These are phyloP conservation scores for Magallana ariakensis DNA, from an alignment of 1,140 invertebrate genomes.

Conservation along the genomic window DNA sequence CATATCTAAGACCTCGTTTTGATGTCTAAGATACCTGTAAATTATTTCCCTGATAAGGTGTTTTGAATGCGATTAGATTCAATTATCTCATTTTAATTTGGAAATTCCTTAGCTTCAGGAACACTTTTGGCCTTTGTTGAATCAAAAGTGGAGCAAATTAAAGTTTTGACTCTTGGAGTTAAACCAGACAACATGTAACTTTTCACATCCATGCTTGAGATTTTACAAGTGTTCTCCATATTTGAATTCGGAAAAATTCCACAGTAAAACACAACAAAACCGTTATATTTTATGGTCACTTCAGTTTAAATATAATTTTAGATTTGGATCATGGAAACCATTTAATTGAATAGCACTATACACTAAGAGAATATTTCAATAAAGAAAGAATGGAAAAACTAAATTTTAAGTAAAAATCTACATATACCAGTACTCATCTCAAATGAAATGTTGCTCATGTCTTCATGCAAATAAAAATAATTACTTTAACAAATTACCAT, in stretches of 20 bases:
- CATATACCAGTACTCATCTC: too few relatives aligned
- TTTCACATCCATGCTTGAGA: background rate
- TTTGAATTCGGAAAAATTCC: background rate
- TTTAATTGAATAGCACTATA: background rate
- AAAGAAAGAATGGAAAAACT: background rate
- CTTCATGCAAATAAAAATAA: background rate
- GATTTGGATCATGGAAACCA: background rate
- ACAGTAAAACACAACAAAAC: background rate
- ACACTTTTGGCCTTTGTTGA: background rate
- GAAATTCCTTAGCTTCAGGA: background rate
- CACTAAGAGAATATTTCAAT: background rate
- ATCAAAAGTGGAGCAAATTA: too few relatives aligned
- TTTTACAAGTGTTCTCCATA: background rate
- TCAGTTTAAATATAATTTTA: background rate
- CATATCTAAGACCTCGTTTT: background rate
- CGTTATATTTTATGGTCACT: background rate
- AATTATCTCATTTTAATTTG: slow-evolving; percentile 31
- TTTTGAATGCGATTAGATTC: slow-evolving; percentile 32
- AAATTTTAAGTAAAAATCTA: background rate
- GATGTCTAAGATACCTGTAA: slow-evolving; percentile 27
- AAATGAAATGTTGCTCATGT: too few relatives aligned
- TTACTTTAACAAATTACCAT: background rate
- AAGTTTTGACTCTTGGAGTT: too few relatives aligned
- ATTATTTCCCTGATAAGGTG: slow-evolving; percentile 33
- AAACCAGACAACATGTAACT: background rate